Conservation (phyloP, 2,888 invertebrate species). For the Sialis fuliginosa region DNA sequence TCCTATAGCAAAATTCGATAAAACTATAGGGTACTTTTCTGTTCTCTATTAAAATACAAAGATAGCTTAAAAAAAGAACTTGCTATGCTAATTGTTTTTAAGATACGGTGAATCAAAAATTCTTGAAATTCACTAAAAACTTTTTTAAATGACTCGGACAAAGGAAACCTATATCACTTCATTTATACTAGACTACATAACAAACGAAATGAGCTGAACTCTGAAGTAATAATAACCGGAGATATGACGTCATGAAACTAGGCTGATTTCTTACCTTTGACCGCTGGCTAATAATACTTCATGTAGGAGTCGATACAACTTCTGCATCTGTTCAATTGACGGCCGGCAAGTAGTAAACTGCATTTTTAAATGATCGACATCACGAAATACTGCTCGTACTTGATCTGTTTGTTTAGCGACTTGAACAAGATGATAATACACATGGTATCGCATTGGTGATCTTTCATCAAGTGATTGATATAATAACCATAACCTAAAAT, state of each 20-base stretch:
- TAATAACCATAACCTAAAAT: conserved; percentile 50
- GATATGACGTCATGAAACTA: background rate
- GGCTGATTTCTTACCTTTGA: conserved; percentile 42
- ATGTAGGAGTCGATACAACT: conserved; percentile 72
- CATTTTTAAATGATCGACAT: conserved; percentile 65
- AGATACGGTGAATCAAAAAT: too few species aligned
- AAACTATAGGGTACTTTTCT: too few species aligned
- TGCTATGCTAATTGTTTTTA: too few species aligned
- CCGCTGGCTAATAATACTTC: conserved; percentile 75
- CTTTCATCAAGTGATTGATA: conserved; percentile 80
- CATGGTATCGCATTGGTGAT: conserved; percentile 75
- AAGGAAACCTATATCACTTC: too few species aligned
- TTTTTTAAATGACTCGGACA: too few species aligned
- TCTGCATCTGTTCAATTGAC: conserved; percentile 80
- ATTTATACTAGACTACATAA: too few species aligned
- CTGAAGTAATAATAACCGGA: background rate
- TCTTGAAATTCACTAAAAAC: too few species aligned
- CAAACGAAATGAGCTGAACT: background rate
- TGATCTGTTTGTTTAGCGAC: conserved; percentile 78
- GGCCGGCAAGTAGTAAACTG: conserved; percentile 67
- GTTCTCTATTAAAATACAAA: too few species aligned
- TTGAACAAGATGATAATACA: conserved; percentile 81
- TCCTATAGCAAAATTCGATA: too few species aligned
- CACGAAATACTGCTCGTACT: conserved; percentile 66
- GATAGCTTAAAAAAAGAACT: too few species aligned